Evolutionary conservation across 2,797 vertebrate species (phyloP).

Genomic region (Apogon talboti): DNA sequence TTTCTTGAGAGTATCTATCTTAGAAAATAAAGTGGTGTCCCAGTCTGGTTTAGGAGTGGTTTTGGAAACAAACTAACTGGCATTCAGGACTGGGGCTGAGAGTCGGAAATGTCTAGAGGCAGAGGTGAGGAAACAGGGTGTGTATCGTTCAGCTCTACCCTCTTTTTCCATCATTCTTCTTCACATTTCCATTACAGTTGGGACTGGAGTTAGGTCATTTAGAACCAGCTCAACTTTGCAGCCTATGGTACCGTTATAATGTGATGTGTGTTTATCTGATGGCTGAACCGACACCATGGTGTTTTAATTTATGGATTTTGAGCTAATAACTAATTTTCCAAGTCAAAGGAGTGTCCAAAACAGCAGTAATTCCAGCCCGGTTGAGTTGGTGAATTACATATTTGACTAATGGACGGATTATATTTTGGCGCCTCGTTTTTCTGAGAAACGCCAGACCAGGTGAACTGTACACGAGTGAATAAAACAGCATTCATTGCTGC

Average conservation of each 20-base stretch:
- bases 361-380: too few species aligned
- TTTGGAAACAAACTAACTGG: background rate
- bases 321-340: too few species aligned
- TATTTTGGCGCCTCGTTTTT: background rate
- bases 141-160: background rate
- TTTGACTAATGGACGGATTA: too few species aligned
- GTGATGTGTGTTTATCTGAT: background rate
- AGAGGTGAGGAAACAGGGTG: background rate
- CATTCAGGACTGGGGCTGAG: background rate
- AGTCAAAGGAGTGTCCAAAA: too few species aligned
- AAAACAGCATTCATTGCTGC: slow-evolving; percentile 12
- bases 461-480: background rate
- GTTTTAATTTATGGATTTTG: too few species aligned
- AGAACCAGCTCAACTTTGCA: background rate
- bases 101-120: background rate
- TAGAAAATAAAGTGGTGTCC: background rate
- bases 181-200: slow-evolving; percentile 17
- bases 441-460: background rate
- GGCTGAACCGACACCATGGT: too few species aligned
- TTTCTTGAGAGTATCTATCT: too few species aligned
- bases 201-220: slow-evolving; percentile 6
- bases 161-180: background rate
- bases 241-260: background rate
- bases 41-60: background rate
- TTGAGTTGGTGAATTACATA: too few species aligned